Conservation (phyloP, 1,140 invertebrate genomes). For the Oscheius sp. region DNA sequence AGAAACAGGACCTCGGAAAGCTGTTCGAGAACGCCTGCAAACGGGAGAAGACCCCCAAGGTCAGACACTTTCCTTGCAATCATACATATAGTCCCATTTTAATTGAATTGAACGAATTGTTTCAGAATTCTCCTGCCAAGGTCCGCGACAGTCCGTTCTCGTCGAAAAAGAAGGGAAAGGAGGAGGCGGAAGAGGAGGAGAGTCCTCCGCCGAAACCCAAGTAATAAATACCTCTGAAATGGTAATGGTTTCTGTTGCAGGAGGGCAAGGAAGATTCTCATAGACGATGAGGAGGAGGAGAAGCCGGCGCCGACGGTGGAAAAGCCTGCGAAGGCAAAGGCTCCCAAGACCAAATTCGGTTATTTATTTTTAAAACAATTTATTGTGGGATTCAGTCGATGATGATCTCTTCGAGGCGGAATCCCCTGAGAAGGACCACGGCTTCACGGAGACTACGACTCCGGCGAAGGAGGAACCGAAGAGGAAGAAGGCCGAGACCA, state of each 20-base stretch:
- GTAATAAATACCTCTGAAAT: neutral
- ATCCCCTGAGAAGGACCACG: neutral
- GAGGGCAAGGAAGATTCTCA: neutral
- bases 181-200: neutral
- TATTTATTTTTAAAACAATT: constrained; percentile 4
- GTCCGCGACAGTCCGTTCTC: constrained; percentile 4
- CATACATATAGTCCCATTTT: neutral
- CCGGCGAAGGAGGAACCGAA: neutral
- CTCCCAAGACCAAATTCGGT: neutral
- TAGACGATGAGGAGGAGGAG: constrained; percentile 13
- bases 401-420: constrained; percentile 15
- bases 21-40: neutral
- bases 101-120: neutral
- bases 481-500: neutral
- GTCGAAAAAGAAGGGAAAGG: neutral
- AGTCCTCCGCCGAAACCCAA: neutral
- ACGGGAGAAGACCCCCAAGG: neutral
- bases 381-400: neutral
- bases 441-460: too few species aligned
- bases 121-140: constrained; percentile 7
- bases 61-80: neutral
- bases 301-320: neutral
- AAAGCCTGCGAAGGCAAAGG: neutral
- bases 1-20: too few species aligned
- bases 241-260: neutral